Evolutionary conservation across 2,113 vertebrate species (phyloP).

Genomic region (Heptranchias perlo): DNA sequence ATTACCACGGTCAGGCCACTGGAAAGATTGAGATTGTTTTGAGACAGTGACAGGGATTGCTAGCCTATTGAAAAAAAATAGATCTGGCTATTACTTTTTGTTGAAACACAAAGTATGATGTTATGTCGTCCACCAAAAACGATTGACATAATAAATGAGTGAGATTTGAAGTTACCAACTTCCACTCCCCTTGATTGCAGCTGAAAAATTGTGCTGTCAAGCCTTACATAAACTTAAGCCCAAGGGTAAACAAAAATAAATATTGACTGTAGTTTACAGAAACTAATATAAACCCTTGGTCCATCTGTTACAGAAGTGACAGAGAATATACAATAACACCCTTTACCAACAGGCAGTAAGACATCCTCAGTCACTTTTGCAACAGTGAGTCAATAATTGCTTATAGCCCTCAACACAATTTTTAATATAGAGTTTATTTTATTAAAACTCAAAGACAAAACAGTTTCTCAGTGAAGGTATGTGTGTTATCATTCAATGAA

Average conservation of each 20-base stretch:
- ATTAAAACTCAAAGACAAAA: not conserved
- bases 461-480: not conserved
- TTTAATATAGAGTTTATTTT: not conserved
- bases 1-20: not conserved
- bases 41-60: not conserved
- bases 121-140: not conserved
- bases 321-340: not conserved
- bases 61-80: not conserved
- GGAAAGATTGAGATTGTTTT: not conserved
- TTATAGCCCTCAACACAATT: not conserved
- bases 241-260: conserved; percentile 7
- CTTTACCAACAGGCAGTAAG: not conserved
- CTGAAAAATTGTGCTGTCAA: not conserved
- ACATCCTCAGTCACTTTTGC: not conserved
- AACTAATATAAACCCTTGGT: not conserved
- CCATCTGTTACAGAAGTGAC: not conserved
- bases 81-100: not conserved
- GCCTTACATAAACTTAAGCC: not conserved
- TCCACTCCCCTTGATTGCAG: not conserved
- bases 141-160: not conserved
- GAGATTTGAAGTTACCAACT: not conserved
- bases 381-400: not conserved
- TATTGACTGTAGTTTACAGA: not conserved
- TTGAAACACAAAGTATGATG: not conserved
- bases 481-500: not conserved